Evolutionary conservation across 1,140 invertebrate species (phyloP).

Genomic region (Drosophila orosa): DNA sequence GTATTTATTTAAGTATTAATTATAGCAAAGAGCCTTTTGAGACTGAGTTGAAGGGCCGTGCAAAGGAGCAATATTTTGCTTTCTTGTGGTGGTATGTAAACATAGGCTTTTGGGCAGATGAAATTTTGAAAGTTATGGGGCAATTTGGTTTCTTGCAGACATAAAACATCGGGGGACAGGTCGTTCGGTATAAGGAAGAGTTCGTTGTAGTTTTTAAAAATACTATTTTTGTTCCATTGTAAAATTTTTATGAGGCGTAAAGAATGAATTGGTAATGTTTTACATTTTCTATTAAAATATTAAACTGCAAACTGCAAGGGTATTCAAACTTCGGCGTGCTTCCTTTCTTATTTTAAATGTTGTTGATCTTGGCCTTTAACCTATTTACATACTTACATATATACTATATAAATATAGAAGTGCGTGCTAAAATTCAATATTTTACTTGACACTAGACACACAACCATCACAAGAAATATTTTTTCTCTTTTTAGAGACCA

Average conservation of each 20-base stretch:
- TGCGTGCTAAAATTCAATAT: background rate
- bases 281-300: no score
- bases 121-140: background rate
- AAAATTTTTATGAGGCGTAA: no score
- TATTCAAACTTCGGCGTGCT: no score
- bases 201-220: slow-evolving; percentile 3
- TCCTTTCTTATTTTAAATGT: no score
- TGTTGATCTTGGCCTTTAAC: no score
- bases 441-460: background rate
- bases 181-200: background rate
- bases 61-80: background rate
- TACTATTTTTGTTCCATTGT: no score
- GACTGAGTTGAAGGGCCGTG: background rate
- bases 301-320: no score
- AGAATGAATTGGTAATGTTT: no score
- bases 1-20: background rate
- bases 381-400: background rate
- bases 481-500: slow-evolving; percentile 65
- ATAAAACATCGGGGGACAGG: slow-evolving; percentile 2
- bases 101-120: background rate
- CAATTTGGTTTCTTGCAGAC: slow-evolving; percentile 8
- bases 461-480: slow-evolving; percentile 26
- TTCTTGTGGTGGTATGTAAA: no score
- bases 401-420: background rate
- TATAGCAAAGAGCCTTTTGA: background rate